phyloP scores from a whole-genome alignment of 2,797 vertebrate species.

The Gymnopithys bicolor region DNA sequence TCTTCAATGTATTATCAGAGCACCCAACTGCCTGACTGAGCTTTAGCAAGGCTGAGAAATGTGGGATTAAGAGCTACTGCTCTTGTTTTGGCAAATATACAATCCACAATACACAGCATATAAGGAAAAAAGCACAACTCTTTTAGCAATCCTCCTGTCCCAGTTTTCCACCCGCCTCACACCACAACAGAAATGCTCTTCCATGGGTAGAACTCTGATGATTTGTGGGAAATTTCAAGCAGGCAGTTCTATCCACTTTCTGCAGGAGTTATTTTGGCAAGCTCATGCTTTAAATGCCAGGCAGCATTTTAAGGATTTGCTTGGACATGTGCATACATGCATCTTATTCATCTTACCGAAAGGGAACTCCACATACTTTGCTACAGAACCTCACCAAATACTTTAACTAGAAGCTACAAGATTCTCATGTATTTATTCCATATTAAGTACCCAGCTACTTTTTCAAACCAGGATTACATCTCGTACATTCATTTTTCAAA shows the following conservation, averaged over 20 bases:
- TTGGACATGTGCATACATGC: neutral
- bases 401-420: neutral
- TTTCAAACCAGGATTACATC: neutral
- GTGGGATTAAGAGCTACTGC: neutral
- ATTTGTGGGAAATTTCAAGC: neutral
- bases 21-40: neutral
- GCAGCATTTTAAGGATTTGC: neutral
- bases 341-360: neutral
- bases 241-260: neutral
- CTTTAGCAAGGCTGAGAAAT: neutral
- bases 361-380: neutral
- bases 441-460: neutral
- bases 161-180: neutral
- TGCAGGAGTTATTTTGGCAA: neutral
- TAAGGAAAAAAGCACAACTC: neutral
- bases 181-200: neutral
- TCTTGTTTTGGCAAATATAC: neutral
- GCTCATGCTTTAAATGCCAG: neutral
- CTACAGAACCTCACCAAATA: neutral
- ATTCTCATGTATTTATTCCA: neutral
- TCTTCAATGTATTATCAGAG: neutral
- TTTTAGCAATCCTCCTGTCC: neutral
- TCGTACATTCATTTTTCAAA: neutral
- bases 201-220: neutral
- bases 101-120: neutral